A percentile compares a stretch with the other conserved stretches of the same genome.
phyloP scores from a whole-genome alignment of 1,140 invertebrate genomes.

The Cherax quadricarinatus region DNA sequence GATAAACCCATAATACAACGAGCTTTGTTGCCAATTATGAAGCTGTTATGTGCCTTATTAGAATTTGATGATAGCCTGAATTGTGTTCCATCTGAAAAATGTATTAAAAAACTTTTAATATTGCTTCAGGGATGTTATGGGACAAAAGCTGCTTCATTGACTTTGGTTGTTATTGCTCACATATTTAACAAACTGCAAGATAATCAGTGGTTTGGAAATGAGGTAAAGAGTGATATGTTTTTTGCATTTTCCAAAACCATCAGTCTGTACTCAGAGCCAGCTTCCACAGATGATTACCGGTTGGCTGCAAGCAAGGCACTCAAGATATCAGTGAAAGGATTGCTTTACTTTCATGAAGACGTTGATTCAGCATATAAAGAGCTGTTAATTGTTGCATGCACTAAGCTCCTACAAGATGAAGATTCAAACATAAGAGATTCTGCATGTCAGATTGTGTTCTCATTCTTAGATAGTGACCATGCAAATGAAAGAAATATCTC shows the following conservation, averaged over 20 bases:
- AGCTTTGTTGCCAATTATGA: background rate
- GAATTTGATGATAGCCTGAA: slow-evolving; percentile 2
- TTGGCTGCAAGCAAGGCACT: slow-evolving; percentile 37
- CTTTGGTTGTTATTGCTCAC: slow-evolving; percentile 28
- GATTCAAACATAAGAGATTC: slow-evolving; percentile 51
- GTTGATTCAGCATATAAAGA: background rate
- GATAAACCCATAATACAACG: background rate
- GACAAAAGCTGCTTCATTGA: slow-evolving; percentile 14
- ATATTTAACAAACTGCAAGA: background rate
- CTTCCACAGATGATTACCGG: slow-evolving; percentile 59
- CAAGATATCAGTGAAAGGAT: slow-evolving; percentile 10
- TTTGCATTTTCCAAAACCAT: slow-evolving; percentile 3
- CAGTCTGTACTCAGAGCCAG: slow-evolving; percentile 17
- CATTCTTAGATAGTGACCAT: background rate
- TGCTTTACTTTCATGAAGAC: background rate
- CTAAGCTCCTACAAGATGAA: slow-evolving; percentile 59
- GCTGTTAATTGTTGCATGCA: slow-evolving; percentile 18
- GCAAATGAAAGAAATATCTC: background rate
- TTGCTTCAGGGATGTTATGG: slow-evolving; percentile 43
- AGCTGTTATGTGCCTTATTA: slow-evolving; percentile 5
- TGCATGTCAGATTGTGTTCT: slow-evolving; percentile 26
- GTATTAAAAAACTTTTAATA: slow-evolving; percentile 22
- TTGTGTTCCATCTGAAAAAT: background rate
- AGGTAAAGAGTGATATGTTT: background rate
- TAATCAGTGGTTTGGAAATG: background rate